Conservation (phyloP, 2,113 vertebrate species). For the Percina caprodes region DNA sequence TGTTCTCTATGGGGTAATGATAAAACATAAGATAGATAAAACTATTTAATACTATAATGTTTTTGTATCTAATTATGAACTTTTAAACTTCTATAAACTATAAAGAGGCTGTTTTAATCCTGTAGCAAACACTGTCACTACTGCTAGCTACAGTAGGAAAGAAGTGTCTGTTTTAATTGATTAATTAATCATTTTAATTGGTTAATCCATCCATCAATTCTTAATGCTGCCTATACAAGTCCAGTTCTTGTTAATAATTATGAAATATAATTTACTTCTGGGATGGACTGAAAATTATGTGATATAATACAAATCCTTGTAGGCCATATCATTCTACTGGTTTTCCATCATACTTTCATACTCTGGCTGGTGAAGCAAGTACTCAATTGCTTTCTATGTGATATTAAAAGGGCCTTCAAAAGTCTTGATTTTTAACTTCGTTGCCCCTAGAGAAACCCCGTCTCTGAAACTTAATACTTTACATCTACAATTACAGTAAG, state of each 20-base stretch:
- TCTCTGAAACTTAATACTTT: neutral
- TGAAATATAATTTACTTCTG: neutral
- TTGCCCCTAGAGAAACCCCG: neutral
- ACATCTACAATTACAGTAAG: neutral
- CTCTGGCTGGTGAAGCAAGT: neutral
- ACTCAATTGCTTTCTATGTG: neutral
- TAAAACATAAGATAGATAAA: too few relatives aligned
- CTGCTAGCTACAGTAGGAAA: neutral
- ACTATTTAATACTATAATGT: neutral
- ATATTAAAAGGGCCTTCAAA: neutral
- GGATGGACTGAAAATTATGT: neutral
- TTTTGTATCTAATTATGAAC: neutral
- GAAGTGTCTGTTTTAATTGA: neutral
- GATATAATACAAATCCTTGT: neutral
- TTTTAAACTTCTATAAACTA: neutral
- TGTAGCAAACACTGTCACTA: neutral
- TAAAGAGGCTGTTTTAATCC: neutral
- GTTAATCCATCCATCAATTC: neutral
- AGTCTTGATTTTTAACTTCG: neutral
- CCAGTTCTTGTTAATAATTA: neutral
- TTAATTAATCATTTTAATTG: neutral
- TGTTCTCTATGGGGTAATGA: slow-evolving; percentile 80
- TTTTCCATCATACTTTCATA: neutral
- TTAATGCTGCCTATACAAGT: neutral
- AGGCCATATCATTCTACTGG: neutral